Evolutionary conservation across 2,797 vertebrate species (phyloP), one percentile per base, ranked within the genome.

Genomic region (Manis pentadactyla): DNA sequence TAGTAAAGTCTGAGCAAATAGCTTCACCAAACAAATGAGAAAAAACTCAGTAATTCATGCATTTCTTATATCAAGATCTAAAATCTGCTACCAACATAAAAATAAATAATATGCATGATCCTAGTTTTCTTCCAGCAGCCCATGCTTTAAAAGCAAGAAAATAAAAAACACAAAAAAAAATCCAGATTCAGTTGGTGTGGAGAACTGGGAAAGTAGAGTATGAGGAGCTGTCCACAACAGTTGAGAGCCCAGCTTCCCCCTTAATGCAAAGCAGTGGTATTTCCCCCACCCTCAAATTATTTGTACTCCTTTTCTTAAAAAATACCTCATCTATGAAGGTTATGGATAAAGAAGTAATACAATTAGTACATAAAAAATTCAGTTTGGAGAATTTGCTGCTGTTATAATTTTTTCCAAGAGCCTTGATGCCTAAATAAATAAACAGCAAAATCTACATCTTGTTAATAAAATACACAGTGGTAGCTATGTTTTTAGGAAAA

Each of bases 1-100:
- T 99, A 99, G 99, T 99, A 98, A 98, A 98, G 98, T 98, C 87
- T 19, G 91, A 98, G 98, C 97, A 98, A 98, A 97, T 96, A 96
- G 97, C 86, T 98, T 93, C 87, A 93, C 75, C 93, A 93, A 94
- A 77, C 83, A 93, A 31, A 98, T 90, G 95, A 98, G 97, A 97
- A 98, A 94, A 87, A 97, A 97, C 95, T 97, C 95, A 97, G 97
- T 82, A 96, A 97, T 91, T 97, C 98, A 98, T 98, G 98, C 98
- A 97, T 92, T 95, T 75, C 57, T 96, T 77, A 63, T 66, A 71
- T 77, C 84, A 68, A 51, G 86, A 37, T 9, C 46, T 90, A 77
- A 94, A 90, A 95, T 82, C 74, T 74, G 69, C 42, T 89, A 93
- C 17, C 71, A 79, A 84, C 46, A 87, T 49, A 89, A 90, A 83